Base-by-base conservation (phyloP, 2,797 vertebrate genomes). In the Sebastes flavidus region DNA sequence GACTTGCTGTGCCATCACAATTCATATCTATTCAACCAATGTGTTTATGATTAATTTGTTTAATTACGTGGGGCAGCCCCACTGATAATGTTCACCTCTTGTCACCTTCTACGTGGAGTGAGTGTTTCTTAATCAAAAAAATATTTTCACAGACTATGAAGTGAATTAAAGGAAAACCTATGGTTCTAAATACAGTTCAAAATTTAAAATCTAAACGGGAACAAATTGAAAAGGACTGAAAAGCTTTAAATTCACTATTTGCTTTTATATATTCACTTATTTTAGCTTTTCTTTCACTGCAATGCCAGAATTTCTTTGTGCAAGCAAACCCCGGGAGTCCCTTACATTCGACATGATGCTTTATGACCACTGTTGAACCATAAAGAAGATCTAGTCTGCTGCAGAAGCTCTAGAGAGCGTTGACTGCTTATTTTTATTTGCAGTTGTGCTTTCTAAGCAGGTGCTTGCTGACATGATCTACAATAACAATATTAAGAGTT, bases 361-460 rank as follows among this genome's bases (percentile, higher is more conserved):
- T 91, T 85, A 83, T 78, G 60, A 81, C 6, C 25, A 74, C 56
- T 55, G 56, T 38, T 76, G 68, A 75, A 77, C 78, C 36, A 75
- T 89, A 88, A n/a, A 52, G 77, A n/a, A 52, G 78, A 88, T 87
- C 10, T 75, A 75, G 82, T 77, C 77, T 79, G 66, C 61, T 52
- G 34, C 27, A 80, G 75, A 67, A 78, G 72, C 80, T 87, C 72
- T 7, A 62, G 34, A 83, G 73, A n/a, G 49, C 29, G 30, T 58
- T 52, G 38, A 75, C 77, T 72, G 72, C 73, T 82, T 76, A n/a
- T 75, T 89, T 88, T 92, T 83, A 82, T 91, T 86, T 86, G 67
- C 71, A 22, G 70, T 83, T 85, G 34, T 80, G 29, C 62, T 81
- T 78, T 79, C 55, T 59, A 30, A 80, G 69, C 72, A 89, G 83